These are phyloP conservation scores for Eptatretus burgeri DNA, from an alignment of 2,113 vertebrate genomes.

Conservation along the genomic window DNA sequence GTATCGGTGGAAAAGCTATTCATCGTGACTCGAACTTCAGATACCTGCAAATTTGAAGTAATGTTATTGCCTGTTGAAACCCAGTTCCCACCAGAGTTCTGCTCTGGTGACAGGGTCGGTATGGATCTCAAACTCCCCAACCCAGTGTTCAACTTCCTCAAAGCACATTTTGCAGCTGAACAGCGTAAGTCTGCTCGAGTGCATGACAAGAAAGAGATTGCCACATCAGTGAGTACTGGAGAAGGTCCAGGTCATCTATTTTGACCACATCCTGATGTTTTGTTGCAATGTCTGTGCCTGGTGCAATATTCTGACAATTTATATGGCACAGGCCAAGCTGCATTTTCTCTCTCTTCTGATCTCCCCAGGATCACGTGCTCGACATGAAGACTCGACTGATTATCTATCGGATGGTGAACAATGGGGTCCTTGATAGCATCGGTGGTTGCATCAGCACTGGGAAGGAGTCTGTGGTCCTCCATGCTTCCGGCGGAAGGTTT, in stretches of 20 bases:
- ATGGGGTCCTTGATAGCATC: constrained; percentile 54
- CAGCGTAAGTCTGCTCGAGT: constrained; percentile 54
- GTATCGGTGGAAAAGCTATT: neutral
- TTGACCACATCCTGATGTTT: too few relatives aligned
- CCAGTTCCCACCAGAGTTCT: constrained; percentile 73
- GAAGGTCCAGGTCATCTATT: too few relatives aligned
- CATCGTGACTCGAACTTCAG: neutral
- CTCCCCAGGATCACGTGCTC: constrained; percentile 61
- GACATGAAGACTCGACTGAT: constrained; percentile 77
- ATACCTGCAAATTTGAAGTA: neutral
- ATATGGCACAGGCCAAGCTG: neutral
- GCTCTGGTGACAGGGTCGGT: constrained; percentile 63
- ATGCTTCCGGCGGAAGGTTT: constrained; percentile 72
- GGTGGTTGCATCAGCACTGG: constrained; percentile 92
- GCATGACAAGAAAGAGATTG: constrained; percentile 91
- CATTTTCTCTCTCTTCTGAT: neutral
- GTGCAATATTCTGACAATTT: neutral
- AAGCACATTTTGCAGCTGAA: constrained; percentile 63
- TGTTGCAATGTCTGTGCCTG: too few relatives aligned
- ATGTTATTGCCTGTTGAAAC: neutral
- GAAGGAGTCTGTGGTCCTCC: constrained; percentile 86
- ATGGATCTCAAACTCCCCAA: constrained; percentile 93
- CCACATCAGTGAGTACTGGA: constrained; percentile 39
- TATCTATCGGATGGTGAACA: constrained; percentile 83
- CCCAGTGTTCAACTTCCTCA: constrained; percentile 78